Conservation (phyloP, 2,797 vertebrate species). For the Labeo calbasu region DNA sequence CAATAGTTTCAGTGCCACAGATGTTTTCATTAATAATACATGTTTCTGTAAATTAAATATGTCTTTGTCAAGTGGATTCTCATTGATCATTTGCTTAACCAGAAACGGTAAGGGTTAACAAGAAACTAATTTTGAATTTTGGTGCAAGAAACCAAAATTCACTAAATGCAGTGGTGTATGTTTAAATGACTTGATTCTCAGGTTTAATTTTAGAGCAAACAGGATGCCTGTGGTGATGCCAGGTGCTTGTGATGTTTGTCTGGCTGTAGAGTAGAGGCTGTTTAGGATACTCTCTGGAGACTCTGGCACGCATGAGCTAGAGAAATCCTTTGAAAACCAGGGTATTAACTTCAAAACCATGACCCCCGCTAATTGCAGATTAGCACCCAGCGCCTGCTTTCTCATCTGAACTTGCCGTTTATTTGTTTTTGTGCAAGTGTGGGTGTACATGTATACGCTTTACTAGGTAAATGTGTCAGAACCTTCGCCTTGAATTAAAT, state of each 20-base stretch:
- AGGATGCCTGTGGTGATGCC: conserved; percentile 4
- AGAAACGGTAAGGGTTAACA: not conserved
- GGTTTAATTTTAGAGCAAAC: conserved; percentile 6
- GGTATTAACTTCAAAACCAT: conserved; percentile 71
- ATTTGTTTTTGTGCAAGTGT: conserved; percentile 50
- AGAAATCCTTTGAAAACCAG: conserved; percentile 51
- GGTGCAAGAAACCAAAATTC: not conserved
- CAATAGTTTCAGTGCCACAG: conserved; percentile 2
- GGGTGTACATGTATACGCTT: conserved; percentile 8
- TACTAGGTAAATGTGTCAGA: conserved; percentile 41
- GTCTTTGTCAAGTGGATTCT: not conserved
- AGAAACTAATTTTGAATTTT: not conserved
- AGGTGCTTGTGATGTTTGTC: conserved; percentile 26
- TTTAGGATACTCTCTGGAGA: conserved; percentile 31
- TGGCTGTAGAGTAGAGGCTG: conserved; percentile 20
- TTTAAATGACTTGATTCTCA: not conserved
- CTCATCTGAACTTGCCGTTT: conserved; percentile 50
- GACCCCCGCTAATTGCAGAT: conserved; percentile 72
- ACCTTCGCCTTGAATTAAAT: conserved; percentile 33
- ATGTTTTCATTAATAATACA: conserved; percentile 12
- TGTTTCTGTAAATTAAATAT: not conserved
- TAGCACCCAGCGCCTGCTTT: conserved; percentile 64
- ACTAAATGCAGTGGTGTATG: not conserved
- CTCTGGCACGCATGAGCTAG: conserved; percentile 6
- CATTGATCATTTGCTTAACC: not conserved